Base-by-base conservation (phyloP, 2,888 invertebrate species). In the Morpho achilles region DNA sequence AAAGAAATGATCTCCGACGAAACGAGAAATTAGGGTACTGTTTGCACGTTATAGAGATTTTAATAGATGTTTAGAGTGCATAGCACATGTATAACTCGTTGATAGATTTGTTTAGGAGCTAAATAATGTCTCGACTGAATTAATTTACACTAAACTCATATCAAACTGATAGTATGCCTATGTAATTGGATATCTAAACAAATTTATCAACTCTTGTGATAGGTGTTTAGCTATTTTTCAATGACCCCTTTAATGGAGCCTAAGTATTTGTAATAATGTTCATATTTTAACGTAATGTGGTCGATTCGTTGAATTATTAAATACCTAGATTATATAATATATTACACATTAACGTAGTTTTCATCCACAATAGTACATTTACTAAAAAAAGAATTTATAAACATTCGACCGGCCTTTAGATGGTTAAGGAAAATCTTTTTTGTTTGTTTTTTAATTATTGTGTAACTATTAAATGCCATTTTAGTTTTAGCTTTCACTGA, bases 1-100 rank as follows among this genome's bases (percentile, higher is more conserved):
- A 68, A 91, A 91, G 77, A 91, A 91, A 91, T 91, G 91, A 91
- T 90, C 79, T 78, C 74, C 61, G 72, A 69, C 53, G 9, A 71
- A 73, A 73, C 60, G 62, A 47, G 74, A 74, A 69, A 53, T 67
- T 65, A 65, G 67, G 66, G 67, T 50, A 52, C 60, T 69, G 65
- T 63, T 68, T 59, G 70, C 70, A 71, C 67, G 67, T 72, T 69
- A 67, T 72, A 69, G 65, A 73, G 65, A 65, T 71, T 71, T 64
- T 56, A 65, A 66, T 75, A 75, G 69, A 58, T 69, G 68, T 69
- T 68, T 63, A 67, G 65, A 68, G 81, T 79, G 82, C 79, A 68
- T 76, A 80, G 80, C 82, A 76, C 78, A 69, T 69, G 66, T 71
- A 65, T 67, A 49, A 57, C 44, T 45, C 54, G 69, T 76, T 71